Conservation (phyloP, 2,888 invertebrate species). For the Liodrosophila aerea region DNA sequence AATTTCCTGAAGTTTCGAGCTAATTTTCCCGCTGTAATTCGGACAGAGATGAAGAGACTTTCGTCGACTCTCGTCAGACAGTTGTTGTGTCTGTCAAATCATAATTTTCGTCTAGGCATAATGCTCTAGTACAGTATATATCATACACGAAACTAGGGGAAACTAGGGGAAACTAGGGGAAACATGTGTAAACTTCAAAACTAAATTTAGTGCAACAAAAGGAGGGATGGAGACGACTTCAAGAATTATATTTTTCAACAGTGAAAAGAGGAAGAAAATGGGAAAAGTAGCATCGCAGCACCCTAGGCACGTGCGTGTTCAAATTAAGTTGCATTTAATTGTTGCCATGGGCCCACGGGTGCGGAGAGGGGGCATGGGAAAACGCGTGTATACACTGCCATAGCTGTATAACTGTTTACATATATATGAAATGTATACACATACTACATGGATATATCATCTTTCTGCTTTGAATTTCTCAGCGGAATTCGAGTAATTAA, state of each 20-base stretch:
- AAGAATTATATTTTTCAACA: too few species aligned
- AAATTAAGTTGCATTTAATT: conserved; percentile 47
- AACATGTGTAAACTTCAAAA: conserved; percentile 15
- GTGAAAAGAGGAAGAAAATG: background rate
- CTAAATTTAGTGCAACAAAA: conserved; percentile 24
- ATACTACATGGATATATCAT: too few species aligned
- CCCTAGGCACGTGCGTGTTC: conserved; percentile 42
- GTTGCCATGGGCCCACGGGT: conserved; percentile 19
- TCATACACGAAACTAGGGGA: conserved; percentile 5
- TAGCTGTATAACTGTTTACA: background rate
- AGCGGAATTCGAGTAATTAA: too few species aligned
- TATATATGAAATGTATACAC: too few species aligned
- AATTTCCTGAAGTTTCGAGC: too few species aligned
- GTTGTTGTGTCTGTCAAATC: conserved; percentile 26
- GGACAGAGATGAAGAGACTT: background rate
- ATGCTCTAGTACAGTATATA: conserved; percentile 6
- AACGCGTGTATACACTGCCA: background rate
- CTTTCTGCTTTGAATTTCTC: too few species aligned
- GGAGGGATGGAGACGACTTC: background rate
- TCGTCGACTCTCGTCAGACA: too few species aligned
- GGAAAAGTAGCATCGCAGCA: background rate
- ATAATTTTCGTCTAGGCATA: conserved; percentile 6
- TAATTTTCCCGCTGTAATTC: too few species aligned
- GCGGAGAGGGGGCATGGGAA: background rate
- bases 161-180: conserved; percentile 14